A percentile compares a stretch with the other conserved stretches of the same genome.
Evolutionary conservation across 2,113 vertebrate species (phyloP).

Genomic region (Nothobranchius furzeri): DNA sequence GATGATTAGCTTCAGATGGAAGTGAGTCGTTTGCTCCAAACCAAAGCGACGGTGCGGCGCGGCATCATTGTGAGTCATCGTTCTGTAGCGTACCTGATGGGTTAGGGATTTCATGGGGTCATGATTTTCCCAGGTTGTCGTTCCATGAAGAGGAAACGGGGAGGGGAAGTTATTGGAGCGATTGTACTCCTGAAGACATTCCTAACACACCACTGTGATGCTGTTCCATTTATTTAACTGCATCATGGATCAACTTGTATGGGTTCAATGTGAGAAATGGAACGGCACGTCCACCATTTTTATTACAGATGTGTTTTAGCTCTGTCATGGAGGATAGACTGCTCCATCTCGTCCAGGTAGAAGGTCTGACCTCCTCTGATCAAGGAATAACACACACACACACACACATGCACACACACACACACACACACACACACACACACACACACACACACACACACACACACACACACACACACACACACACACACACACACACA

Average conservation of each 20-base stretch:
- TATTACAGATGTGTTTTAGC: constrained; percentile 14
- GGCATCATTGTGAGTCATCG: constrained; percentile 37
- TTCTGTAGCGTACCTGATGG: constrained; percentile 1
- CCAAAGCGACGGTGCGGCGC: constrained; percentile 33
- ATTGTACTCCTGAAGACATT: constrained; percentile 9
- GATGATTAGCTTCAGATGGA: constrained; percentile 21
- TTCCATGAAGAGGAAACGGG: constrained; percentile 11
- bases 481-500: too few species aligned
- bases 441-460: too few species aligned
- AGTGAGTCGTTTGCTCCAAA: constrained; percentile 31
- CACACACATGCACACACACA: too few species aligned
- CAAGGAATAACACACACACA: background rate
- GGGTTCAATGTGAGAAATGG: background rate
- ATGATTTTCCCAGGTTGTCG: constrained; percentile 19
- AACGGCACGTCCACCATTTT: background rate
- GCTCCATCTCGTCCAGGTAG: background rate
- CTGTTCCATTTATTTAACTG: constrained; percentile 26
- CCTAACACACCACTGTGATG: constrained; percentile 11
- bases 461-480: too few species aligned
- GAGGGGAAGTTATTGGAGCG: background rate
- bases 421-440: too few species aligned
- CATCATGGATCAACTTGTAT: constrained; percentile 17
- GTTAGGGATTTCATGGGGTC: constrained; percentile 4
- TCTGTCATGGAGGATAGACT: background rate
- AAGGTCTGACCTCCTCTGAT: constrained; percentile 1